Percentiles rank a stretch among this genome's conserved stretches.
phyloP scores from a whole-genome alignment of 2,888 invertebrate genomes.

The Pyrgus malvae region DNA sequence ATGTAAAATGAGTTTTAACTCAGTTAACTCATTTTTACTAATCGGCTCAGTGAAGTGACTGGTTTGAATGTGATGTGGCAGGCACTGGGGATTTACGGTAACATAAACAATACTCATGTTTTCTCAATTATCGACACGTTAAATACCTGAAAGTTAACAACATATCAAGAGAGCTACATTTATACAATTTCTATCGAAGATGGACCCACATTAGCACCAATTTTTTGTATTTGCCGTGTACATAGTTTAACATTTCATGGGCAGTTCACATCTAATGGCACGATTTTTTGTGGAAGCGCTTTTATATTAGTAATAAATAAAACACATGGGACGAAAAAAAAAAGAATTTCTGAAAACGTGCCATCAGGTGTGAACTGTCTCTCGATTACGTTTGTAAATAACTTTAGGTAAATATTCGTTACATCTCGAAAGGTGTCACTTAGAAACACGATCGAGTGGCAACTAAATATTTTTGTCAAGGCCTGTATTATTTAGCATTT shows the following conservation, averaged over 20 bases:
- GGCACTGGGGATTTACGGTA: conserved; percentile 10
- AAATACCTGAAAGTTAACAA: conserved; percentile 29
- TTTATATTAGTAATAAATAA: conserved; percentile 16
- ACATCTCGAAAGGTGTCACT: not conserved
- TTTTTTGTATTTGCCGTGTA: conserved; percentile 17
- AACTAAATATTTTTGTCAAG: conserved; percentile 7
- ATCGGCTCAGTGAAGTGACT: not conserved
- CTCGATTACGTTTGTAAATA: conserved; percentile 17
- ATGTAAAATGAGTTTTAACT: not conserved
- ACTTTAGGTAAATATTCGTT: conserved; percentile 1
- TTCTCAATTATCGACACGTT: conserved; percentile 26
- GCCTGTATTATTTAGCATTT: conserved; percentile 5
- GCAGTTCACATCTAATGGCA: conserved; percentile 2
- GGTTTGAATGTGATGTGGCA: not conserved
- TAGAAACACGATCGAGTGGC: conserved; percentile 20
- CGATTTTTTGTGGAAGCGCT: conserved; percentile 17
- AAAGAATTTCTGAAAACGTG: conserved; percentile 1
- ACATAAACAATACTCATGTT: conserved; percentile 27
- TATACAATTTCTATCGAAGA: conserved; percentile 32
- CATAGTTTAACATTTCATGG: conserved; percentile 1
- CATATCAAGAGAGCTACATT: conserved; percentile 35
- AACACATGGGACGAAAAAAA: conserved; percentile 10
- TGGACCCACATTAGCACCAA: conserved; percentile 28
- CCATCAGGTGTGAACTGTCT: conserved; percentile 10
- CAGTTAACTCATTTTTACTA: not conserved